Conservation (phyloP, 2,797 vertebrate species). For the Crocidura indochinensis region DNA sequence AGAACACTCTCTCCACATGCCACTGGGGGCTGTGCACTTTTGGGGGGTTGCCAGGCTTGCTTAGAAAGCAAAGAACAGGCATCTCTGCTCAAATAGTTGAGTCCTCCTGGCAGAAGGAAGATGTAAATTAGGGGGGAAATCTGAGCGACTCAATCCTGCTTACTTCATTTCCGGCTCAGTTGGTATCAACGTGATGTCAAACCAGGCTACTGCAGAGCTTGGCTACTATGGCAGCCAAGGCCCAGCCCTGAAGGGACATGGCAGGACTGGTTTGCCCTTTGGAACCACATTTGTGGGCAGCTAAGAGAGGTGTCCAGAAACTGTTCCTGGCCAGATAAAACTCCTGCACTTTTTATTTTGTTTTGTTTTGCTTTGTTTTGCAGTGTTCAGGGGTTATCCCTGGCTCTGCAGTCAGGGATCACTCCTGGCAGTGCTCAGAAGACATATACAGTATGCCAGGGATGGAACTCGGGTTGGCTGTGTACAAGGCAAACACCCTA, state of each 20-base stretch:
- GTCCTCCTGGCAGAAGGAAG: not conserved
- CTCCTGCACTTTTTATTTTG: slow-evolving; percentile 7
- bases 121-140: not conserved
- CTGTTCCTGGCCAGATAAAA: not conserved
- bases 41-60: not conserved
- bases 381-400: no score
- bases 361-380: no score
- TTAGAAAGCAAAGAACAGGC: slow-evolving; percentile 32
- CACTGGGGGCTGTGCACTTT: no score
- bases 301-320: not conserved
- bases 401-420: no score
- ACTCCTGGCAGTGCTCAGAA: no score
- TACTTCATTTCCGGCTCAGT: not conserved
- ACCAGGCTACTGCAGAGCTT: no score
- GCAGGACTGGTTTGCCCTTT: not conserved
- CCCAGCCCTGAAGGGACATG: not conserved
- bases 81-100: not conserved
- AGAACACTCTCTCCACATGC: no score
- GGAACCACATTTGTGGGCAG: not conserved
- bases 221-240: no score
- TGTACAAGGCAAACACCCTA: no score
- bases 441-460: no score
- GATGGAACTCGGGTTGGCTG: no score
- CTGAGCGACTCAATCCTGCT: not conserved
- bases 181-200: not conserved